These are phyloP conservation scores for Sogatella furcifera DNA, from an alignment of 1,140 invertebrate genomes.

Conservation along the genomic window DNA sequence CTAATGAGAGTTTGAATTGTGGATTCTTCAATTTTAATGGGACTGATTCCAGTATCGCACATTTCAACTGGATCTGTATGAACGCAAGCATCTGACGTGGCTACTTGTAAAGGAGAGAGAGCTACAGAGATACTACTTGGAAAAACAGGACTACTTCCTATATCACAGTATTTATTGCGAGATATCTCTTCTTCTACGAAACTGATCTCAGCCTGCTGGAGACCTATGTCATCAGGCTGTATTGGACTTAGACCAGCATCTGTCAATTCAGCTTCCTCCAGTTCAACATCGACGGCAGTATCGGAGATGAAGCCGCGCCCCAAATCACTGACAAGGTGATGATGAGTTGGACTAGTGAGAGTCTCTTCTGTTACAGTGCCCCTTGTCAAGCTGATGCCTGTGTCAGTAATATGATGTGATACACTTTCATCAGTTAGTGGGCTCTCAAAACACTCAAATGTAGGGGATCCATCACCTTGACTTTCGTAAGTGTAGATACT, in stretches of 20 bases:
- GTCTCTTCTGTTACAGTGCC: constrained; percentile 38
- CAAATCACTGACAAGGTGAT: constrained; percentile 24
- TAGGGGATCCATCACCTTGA: constrained; percentile 26
- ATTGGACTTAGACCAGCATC: constrained; percentile 43
- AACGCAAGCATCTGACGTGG: constrained; percentile 37
- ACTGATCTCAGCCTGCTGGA: constrained; percentile 25
- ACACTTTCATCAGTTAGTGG: constrained; percentile 37
- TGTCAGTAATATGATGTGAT: constrained; percentile 40
- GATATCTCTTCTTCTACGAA: constrained; percentile 29
- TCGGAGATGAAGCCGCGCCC: constrained; percentile 33
- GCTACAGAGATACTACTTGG: constrained; percentile 28
- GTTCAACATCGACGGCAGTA: constrained; percentile 34
- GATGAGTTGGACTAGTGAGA: constrained; percentile 33
- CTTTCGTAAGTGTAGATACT: constrained; percentile 37
- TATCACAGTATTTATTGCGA: constrained; percentile 31
- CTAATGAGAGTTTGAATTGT: no score
- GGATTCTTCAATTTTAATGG: constrained; percentile 29
- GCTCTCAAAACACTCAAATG: constrained; percentile 28
- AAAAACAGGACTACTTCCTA: constrained; percentile 37
- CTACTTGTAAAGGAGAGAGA: constrained; percentile 31
- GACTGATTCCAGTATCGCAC: constrained; percentile 37
- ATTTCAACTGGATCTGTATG: constrained; percentile 37
- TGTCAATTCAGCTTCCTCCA: constrained; percentile 39
- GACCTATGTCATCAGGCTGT: constrained; percentile 35
- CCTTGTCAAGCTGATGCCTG: constrained; percentile 39